Conservation (phyloP, 2,113 vertebrate species). For the Mirza zaza region DNA sequence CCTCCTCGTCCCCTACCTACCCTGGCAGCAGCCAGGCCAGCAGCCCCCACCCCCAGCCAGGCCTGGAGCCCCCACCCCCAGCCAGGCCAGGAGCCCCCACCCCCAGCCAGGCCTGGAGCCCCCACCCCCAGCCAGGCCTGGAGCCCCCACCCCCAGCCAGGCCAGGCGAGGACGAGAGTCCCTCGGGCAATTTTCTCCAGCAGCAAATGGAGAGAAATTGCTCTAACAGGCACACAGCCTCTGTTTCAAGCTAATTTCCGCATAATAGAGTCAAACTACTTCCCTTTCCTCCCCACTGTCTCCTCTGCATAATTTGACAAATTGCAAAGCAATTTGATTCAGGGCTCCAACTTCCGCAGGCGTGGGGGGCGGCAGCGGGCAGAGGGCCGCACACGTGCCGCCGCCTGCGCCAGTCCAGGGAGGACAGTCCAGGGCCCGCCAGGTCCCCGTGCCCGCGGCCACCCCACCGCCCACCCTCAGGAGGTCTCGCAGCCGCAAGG, state of each 20-base stretch:
- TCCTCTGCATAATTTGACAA: constrained; percentile 69
- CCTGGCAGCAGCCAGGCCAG: background rate
- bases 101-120: no score
- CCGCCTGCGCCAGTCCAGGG: accelerated
- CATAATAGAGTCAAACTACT: constrained; percentile 63
- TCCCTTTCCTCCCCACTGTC: constrained; percentile 14
- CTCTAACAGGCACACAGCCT: constrained; percentile 32
- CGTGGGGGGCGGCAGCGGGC: background rate
- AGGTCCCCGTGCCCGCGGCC: accelerated
- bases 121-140: background rate
- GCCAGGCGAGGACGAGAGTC: background rate
- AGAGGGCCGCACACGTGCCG: accelerated
- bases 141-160: no score
- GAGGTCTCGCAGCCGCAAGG: background rate
- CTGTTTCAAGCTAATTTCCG: constrained; percentile 53
- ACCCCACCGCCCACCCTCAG: background rate
- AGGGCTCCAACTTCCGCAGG: background rate
- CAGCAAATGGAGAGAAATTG: constrained; percentile 59
- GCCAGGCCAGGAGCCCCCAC: background rate
- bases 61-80: no score
- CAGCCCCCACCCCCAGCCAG: no score
- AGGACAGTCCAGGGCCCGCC: accelerated
- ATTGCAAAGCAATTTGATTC: background rate
- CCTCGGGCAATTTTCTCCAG: constrained; percentile 51
- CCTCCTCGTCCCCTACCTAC: background rate